Evolutionary conservation across 2,113 vertebrate species (phyloP), one percentile per base, ranked within the genome.

Genomic region (Thinocorus orbignyianus): DNA sequence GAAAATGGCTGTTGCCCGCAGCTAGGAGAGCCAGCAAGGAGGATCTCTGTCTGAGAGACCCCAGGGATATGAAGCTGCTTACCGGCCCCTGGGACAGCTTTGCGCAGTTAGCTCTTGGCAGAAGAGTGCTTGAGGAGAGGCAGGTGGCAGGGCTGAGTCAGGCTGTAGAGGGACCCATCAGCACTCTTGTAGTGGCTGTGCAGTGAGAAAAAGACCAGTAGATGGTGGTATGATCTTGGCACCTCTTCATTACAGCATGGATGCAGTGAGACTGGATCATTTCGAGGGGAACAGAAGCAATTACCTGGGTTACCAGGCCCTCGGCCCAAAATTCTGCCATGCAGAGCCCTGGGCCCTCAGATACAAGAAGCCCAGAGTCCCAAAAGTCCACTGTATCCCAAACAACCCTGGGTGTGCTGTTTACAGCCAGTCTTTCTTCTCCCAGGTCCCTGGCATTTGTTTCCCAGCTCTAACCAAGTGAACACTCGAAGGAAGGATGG

Each of bases 51-150:
- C 25, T 3, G 52, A 42, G 48, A 33, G 25, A 49, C 10, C 7
- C 17, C 39, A 9, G 73, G 17, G n/a, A 15, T 8, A 17, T 2
- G 49, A 28, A n/a, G 58, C 42, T 20, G 37, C 35, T 35, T 10
- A 1, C 18, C 7, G 18, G 18, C 15, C 10, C 17, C 5, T 2
- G 26, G 51, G 10, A 9, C 30, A 58, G 48, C 58, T 55, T 26
- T 1, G 2, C 1, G 6, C 24, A 6, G 10, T 7, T 4, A 17
- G 10, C 48, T 41, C 12, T 4, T 3, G 64, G n/a, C 46, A 0
- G 73, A n/a, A 30, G 24, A 26, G 11, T 30, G 35, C 42, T 4
- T 2, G 0, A 20, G 42, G 13, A 7, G 28, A 9, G 16, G 12
- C 31, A 5, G 69, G 9, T 1, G 3, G 54, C 52, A 4, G 57